Evolutionary conservation across 2,888 invertebrate genomes (phyloP), one percentile per base, ranked within the genome.

Genomic region (Heteromurus nitidus): DNA sequence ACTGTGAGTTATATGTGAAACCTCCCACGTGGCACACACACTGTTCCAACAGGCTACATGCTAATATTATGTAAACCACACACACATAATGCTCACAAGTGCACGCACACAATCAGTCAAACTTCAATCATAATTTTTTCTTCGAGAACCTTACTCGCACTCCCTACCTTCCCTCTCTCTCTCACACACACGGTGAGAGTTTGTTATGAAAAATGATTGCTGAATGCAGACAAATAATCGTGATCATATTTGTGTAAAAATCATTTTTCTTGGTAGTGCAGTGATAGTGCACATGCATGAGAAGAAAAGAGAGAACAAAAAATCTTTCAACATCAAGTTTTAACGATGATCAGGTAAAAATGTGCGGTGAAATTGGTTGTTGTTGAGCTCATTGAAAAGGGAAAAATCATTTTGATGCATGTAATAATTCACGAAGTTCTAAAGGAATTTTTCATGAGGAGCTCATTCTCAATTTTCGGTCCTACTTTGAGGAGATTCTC

Each of bases 71-170:
- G 58, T 55, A 67, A 79, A 62, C 69, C 60, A 65, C 11, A 7
- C 65, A 55, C 65, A 77, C 55, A 70, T 65, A 79, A n/a, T n/a
- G 62, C 62, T 70, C 70, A 70, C 11, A 58, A 70, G 47, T 79
- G 64, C 79, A 79, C 70, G 79, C 69, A 70, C 70, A 79, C 79
- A 70, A 79, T 79, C 79, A 79, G 64, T 79, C 79, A 79, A 79
- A 79, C 79, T 79, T 79, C 79, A 79, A 79, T 77, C 28, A 28
- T 62, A 20, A 31, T 58, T 58, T 24, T 18, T n/a, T 58, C 24
- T 62, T 11, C 20, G 36, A 62, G 9, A 62, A 28, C 24, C n/a
- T n/a, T n/a, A n/a, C n/a, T n/a, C n/a, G n/a, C n/a, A n/a, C 13
- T 24, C 13, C 9, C 22, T 53, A 24, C 36, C 70, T 42, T 58